Conservation (phyloP, 2,113 vertebrate genomes). For the Todiramphus saurophagus region DNA sequence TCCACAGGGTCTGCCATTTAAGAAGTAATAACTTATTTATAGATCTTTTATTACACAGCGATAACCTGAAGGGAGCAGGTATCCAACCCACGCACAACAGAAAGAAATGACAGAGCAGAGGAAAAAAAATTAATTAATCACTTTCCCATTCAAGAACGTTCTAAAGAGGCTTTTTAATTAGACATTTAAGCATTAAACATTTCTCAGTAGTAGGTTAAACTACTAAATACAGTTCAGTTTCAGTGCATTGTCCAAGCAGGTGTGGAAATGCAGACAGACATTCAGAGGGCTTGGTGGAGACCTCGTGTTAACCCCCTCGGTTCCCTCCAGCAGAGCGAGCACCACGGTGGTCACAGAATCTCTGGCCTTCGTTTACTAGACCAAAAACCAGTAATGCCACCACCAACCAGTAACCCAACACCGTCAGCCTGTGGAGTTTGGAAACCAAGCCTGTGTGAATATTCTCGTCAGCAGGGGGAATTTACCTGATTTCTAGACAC, state of each 20-base stretch:
- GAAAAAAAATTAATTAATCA: not conserved
- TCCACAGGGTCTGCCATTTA: not conserved
- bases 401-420: not conserved
- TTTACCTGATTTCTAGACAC: not conserved
- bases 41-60: constrained; percentile 3
- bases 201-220: constrained; percentile 23
- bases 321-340: not conserved
- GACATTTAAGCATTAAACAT: constrained; percentile 46
- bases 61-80: not conserved
- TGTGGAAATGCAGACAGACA: constrained; percentile 27
- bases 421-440: not conserved
- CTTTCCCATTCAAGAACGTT: constrained; percentile 27
- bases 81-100: not conserved
- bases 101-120: constrained; percentile 14
- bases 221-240: not conserved
- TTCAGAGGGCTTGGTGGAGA: constrained; percentile 31
- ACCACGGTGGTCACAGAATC: not conserved
- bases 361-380: not conserved
- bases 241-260: constrained; percentile 13
- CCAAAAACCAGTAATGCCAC: not conserved
- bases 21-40: constrained; percentile 22
- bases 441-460: not conserved
- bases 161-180: constrained; percentile 65
- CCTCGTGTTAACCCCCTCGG: not conserved
- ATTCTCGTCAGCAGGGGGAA: not conserved